Evolutionary conservation across 2,888 invertebrate genomes (phyloP).

Genomic region (Geotrupes spiniger): DNA sequence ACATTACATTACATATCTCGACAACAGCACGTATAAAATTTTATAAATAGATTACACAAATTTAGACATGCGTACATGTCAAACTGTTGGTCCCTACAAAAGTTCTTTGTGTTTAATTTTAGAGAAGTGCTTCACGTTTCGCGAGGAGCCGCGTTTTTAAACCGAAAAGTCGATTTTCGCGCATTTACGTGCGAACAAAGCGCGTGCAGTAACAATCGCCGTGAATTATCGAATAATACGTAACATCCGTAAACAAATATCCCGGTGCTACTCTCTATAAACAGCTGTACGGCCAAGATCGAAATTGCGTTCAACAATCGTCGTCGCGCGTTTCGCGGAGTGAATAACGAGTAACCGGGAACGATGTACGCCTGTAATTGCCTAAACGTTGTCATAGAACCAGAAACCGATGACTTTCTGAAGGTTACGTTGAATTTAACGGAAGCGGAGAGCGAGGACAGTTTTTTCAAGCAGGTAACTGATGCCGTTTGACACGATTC

Average conservation of each 20-base stretch:
- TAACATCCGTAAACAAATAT: slow-evolving; percentile 5
- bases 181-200: no score
- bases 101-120: slow-evolving; percentile 8
- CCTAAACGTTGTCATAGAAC: slow-evolving; percentile 67
- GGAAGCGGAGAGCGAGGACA: slow-evolving; percentile 60
- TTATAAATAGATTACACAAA: slow-evolving; percentile 6
- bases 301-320: no score
- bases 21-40: not conserved
- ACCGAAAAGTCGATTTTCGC: no score
- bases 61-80: slow-evolving; percentile 5
- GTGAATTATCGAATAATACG: slow-evolving; percentile 1
- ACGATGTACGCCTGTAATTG: slow-evolving; percentile 72
- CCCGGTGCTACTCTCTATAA: slow-evolving; percentile 23
- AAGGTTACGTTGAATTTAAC: slow-evolving; percentile 58
- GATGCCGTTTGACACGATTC: no score
- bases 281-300: slow-evolving; percentile 21
- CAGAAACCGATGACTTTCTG: slow-evolving; percentile 57
- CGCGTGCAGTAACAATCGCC: no score
- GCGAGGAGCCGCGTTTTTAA: no score
- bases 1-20: no score
- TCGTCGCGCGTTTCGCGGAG: no score
- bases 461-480: slow-evolving; percentile 66
- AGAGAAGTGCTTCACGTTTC: not conserved
- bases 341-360: slow-evolving; percentile 12
- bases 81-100: slow-evolving; percentile 2